Evolutionary conservation across 2,113 vertebrate genomes (phyloP).

Genomic region (Petromus typicus): DNA sequence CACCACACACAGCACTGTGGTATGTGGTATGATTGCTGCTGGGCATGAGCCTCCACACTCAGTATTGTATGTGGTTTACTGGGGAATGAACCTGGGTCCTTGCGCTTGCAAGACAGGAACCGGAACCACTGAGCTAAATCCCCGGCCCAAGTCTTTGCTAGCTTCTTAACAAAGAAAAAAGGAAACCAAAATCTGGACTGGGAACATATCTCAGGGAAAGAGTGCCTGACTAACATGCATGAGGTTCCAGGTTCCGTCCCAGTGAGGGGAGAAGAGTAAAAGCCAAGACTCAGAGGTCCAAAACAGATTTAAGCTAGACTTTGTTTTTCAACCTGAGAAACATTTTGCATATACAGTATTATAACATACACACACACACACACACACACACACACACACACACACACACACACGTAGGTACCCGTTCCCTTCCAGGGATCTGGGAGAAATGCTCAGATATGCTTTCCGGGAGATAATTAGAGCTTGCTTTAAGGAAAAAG

Average conservation of each 20-base stretch:
- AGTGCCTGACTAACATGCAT: neutral
- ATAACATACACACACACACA: neutral
- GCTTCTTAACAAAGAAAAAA: constrained; percentile 26
- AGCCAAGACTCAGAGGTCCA: neutral
- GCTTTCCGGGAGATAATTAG: neutral
- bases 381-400: neutral
- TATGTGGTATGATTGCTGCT: no score
- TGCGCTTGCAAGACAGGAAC: no score
- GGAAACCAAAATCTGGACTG: neutral
- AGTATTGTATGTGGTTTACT: no score
- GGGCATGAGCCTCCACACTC: no score
- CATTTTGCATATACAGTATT: no score
- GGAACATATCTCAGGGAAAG: neutral
- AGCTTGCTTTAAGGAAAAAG: neutral
- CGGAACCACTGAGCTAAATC: no score
- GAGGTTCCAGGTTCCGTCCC: neutral
- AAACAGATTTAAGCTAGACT: neutral
- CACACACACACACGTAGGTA: neutral
- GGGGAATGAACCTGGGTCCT: no score
- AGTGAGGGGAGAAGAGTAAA: neutral
- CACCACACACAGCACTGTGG: no score
- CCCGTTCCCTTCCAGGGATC: neutral
- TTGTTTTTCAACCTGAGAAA: neutral
- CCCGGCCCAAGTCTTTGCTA: constrained; percentile 28
- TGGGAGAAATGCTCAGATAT: neutral